Conservation (phyloP, 2,888 invertebrate species). For the Limnephilus rhombicus region DNA sequence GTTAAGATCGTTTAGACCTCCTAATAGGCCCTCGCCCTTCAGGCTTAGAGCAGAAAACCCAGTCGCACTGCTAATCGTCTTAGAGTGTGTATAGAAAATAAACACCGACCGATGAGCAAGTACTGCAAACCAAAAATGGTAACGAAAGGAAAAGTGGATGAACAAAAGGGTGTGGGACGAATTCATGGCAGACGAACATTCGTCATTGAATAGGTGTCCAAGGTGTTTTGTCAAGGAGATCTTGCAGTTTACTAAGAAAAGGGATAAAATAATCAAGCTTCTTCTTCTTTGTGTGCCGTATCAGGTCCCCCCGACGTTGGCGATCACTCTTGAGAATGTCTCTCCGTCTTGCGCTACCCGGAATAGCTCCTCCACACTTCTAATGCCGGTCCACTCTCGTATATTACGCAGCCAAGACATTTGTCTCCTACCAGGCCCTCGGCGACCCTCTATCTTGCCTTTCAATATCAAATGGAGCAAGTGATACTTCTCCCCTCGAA, state of each 20-base stretch:
- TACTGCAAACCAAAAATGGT: background rate
- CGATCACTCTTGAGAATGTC: too few relatives aligned
- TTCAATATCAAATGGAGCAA: too few relatives aligned
- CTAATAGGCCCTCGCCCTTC: background rate
- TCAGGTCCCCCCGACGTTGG: too few relatives aligned
- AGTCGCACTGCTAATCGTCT: background rate
- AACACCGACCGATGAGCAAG: background rate
- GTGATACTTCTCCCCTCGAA: too few relatives aligned
- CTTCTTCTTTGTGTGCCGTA: too few relatives aligned
- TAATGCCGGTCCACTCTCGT: too few relatives aligned
- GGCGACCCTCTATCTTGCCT: too few relatives aligned
- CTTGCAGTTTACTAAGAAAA: background rate
- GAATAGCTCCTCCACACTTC: too few relatives aligned
- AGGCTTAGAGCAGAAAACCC: background rate
- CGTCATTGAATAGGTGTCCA: background rate
- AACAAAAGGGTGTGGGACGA: background rate
- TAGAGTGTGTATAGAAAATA: background rate
- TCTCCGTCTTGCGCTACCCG: too few relatives aligned
- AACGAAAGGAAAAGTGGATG: background rate
- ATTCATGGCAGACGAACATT: background rate
- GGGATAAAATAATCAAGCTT: background rate
- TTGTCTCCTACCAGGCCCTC: too few relatives aligned
- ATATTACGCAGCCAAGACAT: too few relatives aligned
- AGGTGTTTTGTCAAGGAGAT: background rate
- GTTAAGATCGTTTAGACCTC: background rate